phyloP scores from a whole-genome alignment of 1,140 invertebrate genomes.

The Drosophila ercepeae region DNA sequence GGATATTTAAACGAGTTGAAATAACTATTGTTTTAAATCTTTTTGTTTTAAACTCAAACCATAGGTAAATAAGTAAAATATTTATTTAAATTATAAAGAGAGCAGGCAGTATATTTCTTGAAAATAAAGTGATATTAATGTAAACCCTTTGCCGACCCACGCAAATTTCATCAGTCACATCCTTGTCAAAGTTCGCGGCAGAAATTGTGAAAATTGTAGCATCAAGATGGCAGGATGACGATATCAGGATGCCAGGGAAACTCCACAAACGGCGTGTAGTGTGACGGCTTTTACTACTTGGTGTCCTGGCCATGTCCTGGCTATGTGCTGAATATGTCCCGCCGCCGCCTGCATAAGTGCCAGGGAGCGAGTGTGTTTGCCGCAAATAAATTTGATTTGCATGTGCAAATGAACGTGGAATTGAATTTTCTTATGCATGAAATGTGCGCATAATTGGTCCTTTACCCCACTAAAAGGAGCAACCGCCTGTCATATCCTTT shows the following conservation, averaged over 20 bases:
- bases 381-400: constrained; percentile 82
- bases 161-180: not conserved
- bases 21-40: constrained; percentile 3
- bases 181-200: constrained; percentile 38
- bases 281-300: constrained; percentile 20
- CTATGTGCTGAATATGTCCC: constrained; percentile 36
- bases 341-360: constrained; percentile 52
- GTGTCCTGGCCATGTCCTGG: constrained; percentile 13
- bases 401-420: constrained; percentile 82
- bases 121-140: too few species aligned
- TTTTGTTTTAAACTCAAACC: not conserved
- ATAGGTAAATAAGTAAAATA: not conserved
- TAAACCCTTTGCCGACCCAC: not conserved
- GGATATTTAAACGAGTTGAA: not conserved
- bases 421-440: constrained; percentile 83
- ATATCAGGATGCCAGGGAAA: constrained; percentile 18
- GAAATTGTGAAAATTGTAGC: constrained; percentile 26
- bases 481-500: not conserved
- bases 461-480: constrained; percentile 15
- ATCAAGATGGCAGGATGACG: constrained; percentile 1
- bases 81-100: too few species aligned
- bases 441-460: constrained; percentile 77
- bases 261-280: constrained; percentile 51
- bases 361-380: constrained; percentile 54
- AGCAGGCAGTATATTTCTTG: too few species aligned